These are phyloP conservation scores for Corydoras sp. DNA, from an alignment of 2,113 vertebrate genomes.

Conservation along the genomic window DNA sequence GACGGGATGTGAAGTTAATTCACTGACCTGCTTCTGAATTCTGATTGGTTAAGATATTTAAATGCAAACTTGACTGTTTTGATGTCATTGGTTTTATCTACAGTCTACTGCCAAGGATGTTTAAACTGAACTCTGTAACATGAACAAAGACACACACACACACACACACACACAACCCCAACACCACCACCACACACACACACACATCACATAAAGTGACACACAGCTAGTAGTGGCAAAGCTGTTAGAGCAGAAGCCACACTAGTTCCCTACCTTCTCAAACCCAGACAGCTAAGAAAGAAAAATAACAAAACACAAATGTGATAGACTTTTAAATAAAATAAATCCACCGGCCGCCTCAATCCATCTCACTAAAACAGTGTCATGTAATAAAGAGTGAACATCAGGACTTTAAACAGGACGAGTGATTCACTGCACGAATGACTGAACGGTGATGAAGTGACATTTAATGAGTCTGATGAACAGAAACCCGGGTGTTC, in stretches of 20 bases:
- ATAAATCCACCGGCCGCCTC: constrained; percentile 35
- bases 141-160: constrained; percentile 9
- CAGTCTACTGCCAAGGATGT: too few species aligned
- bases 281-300: constrained; percentile 79
- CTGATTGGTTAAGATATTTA: too few species aligned
- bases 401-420: too few species aligned
- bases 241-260: not conserved
- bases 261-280: constrained; percentile 73
- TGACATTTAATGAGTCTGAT: too few species aligned
- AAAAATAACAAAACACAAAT: constrained; percentile 68
- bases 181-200: too few species aligned
- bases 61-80: constrained; percentile 33
- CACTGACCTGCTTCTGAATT: too few species aligned
- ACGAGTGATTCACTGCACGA: too few species aligned
- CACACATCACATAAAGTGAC: too few species aligned
- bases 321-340: constrained; percentile 61
- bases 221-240: too few species aligned
- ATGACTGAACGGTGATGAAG: not conserved
- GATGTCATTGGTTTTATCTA: constrained; percentile 10
- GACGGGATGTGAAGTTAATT: too few species aligned
- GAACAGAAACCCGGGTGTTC: too few species aligned
- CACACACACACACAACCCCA: not conserved
- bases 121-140: constrained; percentile 9
- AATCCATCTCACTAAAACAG: not conserved
- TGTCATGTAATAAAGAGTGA: not conserved